A percentile compares a stretch with the other conserved stretches of the same genome.
Conservation (phyloP, 1,140 invertebrate genomes). For the Physella acuta region DNA sequence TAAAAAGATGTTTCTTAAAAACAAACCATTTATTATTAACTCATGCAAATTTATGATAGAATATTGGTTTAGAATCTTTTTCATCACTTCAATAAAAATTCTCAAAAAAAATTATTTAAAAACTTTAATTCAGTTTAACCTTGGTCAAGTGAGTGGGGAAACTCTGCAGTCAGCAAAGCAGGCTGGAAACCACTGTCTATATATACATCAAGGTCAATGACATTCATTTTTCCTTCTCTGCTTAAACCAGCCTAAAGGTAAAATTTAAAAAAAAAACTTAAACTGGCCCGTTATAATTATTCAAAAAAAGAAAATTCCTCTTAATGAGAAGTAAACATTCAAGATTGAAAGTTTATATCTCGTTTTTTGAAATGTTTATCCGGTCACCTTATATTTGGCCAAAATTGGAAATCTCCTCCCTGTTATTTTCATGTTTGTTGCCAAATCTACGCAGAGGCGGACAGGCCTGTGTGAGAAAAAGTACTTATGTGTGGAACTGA, state of each 20-base stretch:
- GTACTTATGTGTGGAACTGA: background rate
- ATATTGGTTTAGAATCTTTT: no score
- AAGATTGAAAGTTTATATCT: no score
- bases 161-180: constrained; percentile 10
- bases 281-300: background rate
- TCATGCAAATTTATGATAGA: no score
- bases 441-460: constrained; percentile 81
- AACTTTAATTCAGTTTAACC: constrained; percentile 10
- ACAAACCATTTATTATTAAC: no score
- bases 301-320: background rate
- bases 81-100: no score
- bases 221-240: constrained; percentile 29
- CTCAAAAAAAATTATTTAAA: background rate
- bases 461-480: constrained; percentile 66
- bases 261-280: background rate
- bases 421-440: constrained; percentile 85
- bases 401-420: constrained; percentile 85
- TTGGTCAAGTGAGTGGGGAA: constrained; percentile 21
- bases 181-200: constrained; percentile 20
- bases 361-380: background rate
- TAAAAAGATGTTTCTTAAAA: no score
- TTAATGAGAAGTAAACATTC: no score
- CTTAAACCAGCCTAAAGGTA: constrained; percentile 41
- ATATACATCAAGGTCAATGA: constrained; percentile 28
- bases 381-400: constrained; percentile 76